Evolutionary conservation across 2,113 vertebrate species (phyloP), one percentile per base, ranked within the genome.

Genomic region (Clarias macrocephalus): DNA sequence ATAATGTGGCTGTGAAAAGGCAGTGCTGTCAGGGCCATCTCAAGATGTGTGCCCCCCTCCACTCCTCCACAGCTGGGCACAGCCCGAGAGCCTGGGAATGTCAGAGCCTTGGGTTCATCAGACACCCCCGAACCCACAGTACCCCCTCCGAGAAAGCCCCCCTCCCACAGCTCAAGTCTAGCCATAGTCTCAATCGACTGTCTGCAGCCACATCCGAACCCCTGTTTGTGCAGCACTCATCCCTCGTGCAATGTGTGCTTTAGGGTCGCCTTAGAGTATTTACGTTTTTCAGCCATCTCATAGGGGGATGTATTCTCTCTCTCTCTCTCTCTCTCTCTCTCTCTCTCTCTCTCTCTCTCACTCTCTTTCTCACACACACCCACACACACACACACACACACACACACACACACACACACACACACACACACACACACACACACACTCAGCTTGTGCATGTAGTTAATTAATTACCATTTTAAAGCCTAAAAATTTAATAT

Each of bases 1-100:
- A 92, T 92, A 94, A 95, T 95, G 94, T 92, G 89, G 85, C 66
- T 85, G 76, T 95, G 94, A 94, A 95, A 95, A 94, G 94, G 94
- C 93, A 91, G 91, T 94, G 93, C 94, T 95, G 94, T 95, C 94
- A 94, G 91, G 91, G 93, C 93, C 93, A 92, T 95, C 93, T 93
- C 91, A 87, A 91, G 89, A 93, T 92, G 60, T 93, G 89, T 91
- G 89, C 90, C 92, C 91, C 92, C 89, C 82, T 28, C 88, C 84
- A 77, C 60, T 72, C 82, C 66, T 54, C 88, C 48, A 66, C 87
- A 87, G 89, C 93, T 93, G 89, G 92, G 92, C 91, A 92, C 88
- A 82, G 92, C 91, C 91, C 90, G 86, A 87, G 86, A 92, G 92
- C 91, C 93, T 92, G 93, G 92, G 90, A 94, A 93, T 94, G 91